A percentile compares a stretch with the other conserved stretches of the same genome.
These are phyloP conservation scores for Proterorhinus semilunaris DNA, from an alignment of 2,113 vertebrate species.

Conservation along the genomic window DNA sequence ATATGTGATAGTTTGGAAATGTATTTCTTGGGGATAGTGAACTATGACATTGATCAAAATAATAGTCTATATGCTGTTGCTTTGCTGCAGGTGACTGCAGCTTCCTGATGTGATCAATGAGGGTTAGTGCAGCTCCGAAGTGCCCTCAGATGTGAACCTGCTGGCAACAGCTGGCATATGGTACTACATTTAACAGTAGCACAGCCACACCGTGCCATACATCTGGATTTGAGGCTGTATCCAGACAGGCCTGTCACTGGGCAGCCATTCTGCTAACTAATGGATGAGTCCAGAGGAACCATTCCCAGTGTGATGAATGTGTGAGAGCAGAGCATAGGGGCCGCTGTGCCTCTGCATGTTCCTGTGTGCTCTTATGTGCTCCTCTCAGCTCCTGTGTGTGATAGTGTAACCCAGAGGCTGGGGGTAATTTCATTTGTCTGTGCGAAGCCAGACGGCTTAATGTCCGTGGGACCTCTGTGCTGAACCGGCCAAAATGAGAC, in stretches of 20 bases:
- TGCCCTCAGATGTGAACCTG: constrained; percentile 50
- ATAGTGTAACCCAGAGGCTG: constrained; percentile 47
- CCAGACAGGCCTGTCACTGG: constrained; percentile 65
- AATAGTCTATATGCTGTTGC: constrained; percentile 12
- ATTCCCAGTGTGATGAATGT: constrained; percentile 65
- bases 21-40: constrained; percentile 7
- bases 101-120: constrained; percentile 28
- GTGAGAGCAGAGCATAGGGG: constrained; percentile 47
- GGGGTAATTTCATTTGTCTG: constrained; percentile 70
- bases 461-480: constrained; percentile 59
- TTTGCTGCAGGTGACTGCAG: constrained; percentile 11
- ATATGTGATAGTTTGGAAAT: constrained; percentile 17
- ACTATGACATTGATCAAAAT: constrained; percentile 25
- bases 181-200: constrained; percentile 64
- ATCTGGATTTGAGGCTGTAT: constrained; percentile 65
- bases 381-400: constrained; percentile 43
- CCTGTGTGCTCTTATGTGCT: constrained; percentile 35
- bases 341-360: constrained; percentile 38
- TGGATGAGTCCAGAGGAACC: constrained; percentile 67
- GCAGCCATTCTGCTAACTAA: constrained; percentile 65
- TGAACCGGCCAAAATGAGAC: constrained; percentile 66
- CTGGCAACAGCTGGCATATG: constrained; percentile 63
- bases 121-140: constrained; percentile 39
- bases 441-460: constrained; percentile 68
- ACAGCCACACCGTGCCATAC: constrained; percentile 64